Percentiles rank a stretch among this genome's conserved stretches.
Evolutionary conservation across 2,888 invertebrate genomes (phyloP).

Genomic region (Hecatera dysodea): DNA sequence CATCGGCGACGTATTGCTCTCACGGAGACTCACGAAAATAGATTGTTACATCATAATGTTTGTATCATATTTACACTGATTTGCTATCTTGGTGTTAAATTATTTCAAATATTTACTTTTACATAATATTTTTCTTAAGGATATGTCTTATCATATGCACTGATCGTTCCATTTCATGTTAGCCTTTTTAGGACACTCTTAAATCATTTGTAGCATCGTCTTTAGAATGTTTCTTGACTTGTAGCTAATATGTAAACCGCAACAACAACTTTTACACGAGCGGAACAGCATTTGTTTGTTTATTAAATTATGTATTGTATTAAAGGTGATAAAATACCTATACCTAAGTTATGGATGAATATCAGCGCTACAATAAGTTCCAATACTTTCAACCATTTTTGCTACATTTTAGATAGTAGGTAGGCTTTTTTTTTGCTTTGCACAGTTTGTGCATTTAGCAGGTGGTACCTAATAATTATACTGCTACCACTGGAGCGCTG

Average conservation of each 20-base stretch:
- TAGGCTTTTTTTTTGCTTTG: too few relatives aligned
- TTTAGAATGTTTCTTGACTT: not conserved
- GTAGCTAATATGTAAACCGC: too few relatives aligned
- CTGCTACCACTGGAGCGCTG: not conserved
- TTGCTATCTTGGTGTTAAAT: constrained; percentile 37
- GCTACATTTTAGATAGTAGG: not conserved
- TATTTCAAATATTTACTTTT: constrained; percentile 29
- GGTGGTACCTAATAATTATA: too few relatives aligned
- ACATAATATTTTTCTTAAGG: not conserved
- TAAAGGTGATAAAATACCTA: not conserved
- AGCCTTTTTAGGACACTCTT: not conserved
- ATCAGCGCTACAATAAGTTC: not conserved
- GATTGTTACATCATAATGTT: constrained; percentile 28
- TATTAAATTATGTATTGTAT: not conserved
- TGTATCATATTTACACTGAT: constrained; percentile 26
- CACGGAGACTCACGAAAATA: constrained; percentile 26
- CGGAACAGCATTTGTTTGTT: constrained; percentile 1
- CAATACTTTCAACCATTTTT: not conserved
- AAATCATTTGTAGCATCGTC: not conserved
- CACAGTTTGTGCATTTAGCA: too few relatives aligned
- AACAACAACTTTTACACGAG: not conserved
- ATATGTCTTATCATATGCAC: not conserved
- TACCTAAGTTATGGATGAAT: not conserved
- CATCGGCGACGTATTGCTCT: constrained; percentile 6
- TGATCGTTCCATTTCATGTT: not conserved